These are phyloP conservation scores for Clamator glandarius DNA, from an alignment of 2,797 vertebrate species.

Conservation along the genomic window DNA sequence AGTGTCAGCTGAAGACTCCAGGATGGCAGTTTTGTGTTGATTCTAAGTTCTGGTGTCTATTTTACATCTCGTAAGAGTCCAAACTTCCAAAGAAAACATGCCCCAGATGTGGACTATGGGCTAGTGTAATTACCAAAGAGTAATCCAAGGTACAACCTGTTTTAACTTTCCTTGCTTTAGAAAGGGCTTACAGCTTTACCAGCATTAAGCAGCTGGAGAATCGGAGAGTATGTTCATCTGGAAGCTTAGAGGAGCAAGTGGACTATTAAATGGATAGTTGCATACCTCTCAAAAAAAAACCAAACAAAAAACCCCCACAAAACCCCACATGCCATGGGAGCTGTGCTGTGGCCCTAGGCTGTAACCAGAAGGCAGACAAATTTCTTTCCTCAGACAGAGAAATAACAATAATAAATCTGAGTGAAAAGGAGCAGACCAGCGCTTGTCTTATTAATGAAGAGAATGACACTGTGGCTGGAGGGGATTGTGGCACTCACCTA, in stretches of 20 bases:
- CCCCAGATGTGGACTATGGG: neutral
- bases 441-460: neutral
- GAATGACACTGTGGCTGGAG: neutral
- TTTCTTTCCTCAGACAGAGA: neutral
- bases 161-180: neutral
- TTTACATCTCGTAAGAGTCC: neutral
- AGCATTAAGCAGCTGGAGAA: neutral
- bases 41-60: neutral
- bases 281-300: neutral
- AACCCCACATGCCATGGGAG: neutral
- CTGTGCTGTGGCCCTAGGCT: neutral
- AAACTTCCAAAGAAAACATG: neutral
- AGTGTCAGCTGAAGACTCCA: neutral
- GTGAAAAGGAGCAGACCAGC: neutral
- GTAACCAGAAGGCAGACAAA: neutral
- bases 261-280: neutral
- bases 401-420: neutral
- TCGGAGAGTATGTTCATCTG: neutral
- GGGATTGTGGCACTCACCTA: neutral
- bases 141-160: neutral
- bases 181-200: neutral
- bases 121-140: neutral
- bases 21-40: neutral
- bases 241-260: neutral
- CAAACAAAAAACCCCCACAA: neutral